Base-by-base conservation (phyloP, 1,140 invertebrate species). In the Drosophila willistoni region DNA sequence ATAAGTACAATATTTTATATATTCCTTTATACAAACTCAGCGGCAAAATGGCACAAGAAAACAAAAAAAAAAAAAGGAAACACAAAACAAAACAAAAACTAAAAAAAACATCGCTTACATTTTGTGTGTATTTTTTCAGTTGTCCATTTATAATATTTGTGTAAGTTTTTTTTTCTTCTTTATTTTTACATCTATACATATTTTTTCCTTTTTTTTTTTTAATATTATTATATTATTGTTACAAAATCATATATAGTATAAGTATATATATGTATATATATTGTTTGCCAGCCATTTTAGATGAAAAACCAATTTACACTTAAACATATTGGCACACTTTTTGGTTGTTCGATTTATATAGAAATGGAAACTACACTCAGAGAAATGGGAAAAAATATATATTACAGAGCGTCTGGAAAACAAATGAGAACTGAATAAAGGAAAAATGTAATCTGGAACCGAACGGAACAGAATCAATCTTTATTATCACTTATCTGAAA, bases 281-380 rank as follows among this genome's bases (percentile, higher is more conserved):
- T 22, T 71, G 59, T 68, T 68, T 75, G 71, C 41, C 64, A 76
- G 60, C 56, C 54, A 60, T 64, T 61, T 29, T 69, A 77, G 78
- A 76, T 78, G 55, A 77, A 77, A 70, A 70, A 56, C 19, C 55
- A 76, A 79, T 73, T 61, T 77, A 86, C 78, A 79, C 75, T 68
- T 86, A 85, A 68, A 75, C 59, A 36, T 82, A 86, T 86, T 86
- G 83, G 83, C 83, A 86, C 83, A 82, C 84, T 59, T 78, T 77
- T 77, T 71, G 69, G 60, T 78, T 71, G 13, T 41, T 59, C 56
- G 56, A 19, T 56, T 56, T 64, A 22, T 61, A 22, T 51, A 22
- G 44, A 22, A 19, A 12, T 12, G 10, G 17, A 51, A 51, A 51
- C 17, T 51, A 51, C 44, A 51, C 44, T 51, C 44, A 51, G 44